Evolutionary conservation across 2,797 vertebrate genomes (phyloP).

Genomic region (Atherinosoma microstoma): DNA sequence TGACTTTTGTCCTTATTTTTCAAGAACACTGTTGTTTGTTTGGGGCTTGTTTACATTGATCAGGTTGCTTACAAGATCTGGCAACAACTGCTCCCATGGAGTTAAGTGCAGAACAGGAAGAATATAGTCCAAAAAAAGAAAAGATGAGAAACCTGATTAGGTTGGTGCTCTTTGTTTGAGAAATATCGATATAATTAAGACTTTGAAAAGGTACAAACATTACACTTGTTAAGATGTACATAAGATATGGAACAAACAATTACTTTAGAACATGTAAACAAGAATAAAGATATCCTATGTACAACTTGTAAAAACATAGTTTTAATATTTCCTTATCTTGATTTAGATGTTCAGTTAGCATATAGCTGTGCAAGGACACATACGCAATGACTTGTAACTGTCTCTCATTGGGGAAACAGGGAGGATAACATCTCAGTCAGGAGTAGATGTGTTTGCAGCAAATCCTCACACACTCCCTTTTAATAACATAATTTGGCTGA

Average conservation of each 20-base stretch:
- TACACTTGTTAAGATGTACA: not conserved
- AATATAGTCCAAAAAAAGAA: not conserved
- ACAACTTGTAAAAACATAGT: not conserved
- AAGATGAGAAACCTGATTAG: not conserved
- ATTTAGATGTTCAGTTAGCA: not conserved
- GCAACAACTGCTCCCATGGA: not conserved
- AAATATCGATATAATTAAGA: not conserved
- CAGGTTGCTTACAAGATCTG: not conserved
- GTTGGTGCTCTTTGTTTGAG: not conserved
- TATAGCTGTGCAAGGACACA: not conserved
- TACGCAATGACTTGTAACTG: not conserved
- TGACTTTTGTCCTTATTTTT: not conserved
- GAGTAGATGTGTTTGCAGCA: slow-evolving; percentile 10
- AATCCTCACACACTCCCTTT: not conserved
- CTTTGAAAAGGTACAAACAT: not conserved
- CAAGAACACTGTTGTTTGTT: not conserved
- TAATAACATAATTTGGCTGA: slow-evolving; percentile 18
- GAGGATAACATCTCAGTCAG: slow-evolving; percentile 3
- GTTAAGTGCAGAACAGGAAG: not conserved
- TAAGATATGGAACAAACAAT: not conserved
- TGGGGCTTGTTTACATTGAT: not conserved
- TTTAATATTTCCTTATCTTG: not conserved
- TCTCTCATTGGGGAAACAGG: slow-evolving; percentile 12
- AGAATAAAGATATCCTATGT: not conserved
- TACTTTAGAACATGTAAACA: not conserved